phyloP scores from a whole-genome alignment of 2,113 vertebrate genomes.

The Chionis minor region DNA sequence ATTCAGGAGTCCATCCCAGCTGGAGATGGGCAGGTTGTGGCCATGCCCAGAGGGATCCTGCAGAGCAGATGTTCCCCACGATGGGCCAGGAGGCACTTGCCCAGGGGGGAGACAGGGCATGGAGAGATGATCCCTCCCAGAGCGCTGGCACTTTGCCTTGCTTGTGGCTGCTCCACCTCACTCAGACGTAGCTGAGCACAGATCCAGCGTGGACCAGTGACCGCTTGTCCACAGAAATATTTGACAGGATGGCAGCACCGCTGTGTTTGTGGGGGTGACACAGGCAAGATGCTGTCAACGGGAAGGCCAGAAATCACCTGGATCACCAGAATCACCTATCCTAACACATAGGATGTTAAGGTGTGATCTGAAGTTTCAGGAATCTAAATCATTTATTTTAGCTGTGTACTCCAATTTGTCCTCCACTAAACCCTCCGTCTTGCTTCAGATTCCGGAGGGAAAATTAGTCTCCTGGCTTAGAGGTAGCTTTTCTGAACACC shows the following conservation, averaged over 20 bases:
- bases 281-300: neutral
- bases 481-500: neutral
- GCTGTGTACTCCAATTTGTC: accelerated
- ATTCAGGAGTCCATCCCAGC: neutral
- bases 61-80: neutral
- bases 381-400: neutral
- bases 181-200: neutral
- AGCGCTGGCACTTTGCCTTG: neutral
- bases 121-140: neutral
- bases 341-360: neutral
- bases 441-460: neutral
- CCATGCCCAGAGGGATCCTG: neutral
- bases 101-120: neutral
- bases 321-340: too few species aligned
- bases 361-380: neutral
- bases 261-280: neutral
- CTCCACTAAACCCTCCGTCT: neutral
- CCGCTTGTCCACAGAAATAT: accelerated
- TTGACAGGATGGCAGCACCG: accelerated
- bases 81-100: neutral
- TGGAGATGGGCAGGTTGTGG: neutral
- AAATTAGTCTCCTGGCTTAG: neutral
- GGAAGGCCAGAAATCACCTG: neutral
- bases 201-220: neutral
- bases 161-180: neutral